These are phyloP conservation scores for Bovichtus diacanthus DNA, from an alignment of 2,797 vertebrate genomes.

Conservation along the genomic window DNA sequence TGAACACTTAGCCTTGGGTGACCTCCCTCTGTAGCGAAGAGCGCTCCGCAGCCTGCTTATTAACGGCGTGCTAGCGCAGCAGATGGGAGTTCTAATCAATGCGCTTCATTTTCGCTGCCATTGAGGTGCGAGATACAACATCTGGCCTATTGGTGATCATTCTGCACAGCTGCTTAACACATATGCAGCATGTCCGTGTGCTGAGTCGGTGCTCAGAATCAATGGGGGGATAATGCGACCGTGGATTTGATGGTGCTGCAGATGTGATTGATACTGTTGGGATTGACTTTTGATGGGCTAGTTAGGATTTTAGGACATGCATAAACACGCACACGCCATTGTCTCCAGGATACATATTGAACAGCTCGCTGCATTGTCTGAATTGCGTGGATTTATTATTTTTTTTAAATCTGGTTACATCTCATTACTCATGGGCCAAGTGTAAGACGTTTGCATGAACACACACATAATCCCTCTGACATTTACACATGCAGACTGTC, in stretches of 20 bases:
- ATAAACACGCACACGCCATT: not conserved
- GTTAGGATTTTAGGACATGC: slow-evolving; percentile 14
- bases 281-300: slow-evolving; percentile 25
- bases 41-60: slow-evolving; percentile 52
- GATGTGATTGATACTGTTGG: slow-evolving; percentile 35
- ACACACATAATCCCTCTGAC: slow-evolving; percentile 48
- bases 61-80: slow-evolving; percentile 53
- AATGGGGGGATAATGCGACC: slow-evolving; percentile 38
- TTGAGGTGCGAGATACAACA: slow-evolving; percentile 63
- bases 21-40: slow-evolving; percentile 64
- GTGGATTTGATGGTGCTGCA: slow-evolving; percentile 31
- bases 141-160: slow-evolving; percentile 67
- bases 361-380: not conserved
- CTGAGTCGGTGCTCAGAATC: slow-evolving; percentile 35
- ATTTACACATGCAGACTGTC: slow-evolving; percentile 45
- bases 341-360: not conserved
- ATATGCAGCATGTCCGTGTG: slow-evolving; percentile 54
- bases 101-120: slow-evolving; percentile 54
- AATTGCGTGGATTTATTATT: not conserved
- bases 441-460: slow-evolving; percentile 24
- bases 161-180: slow-evolving; percentile 64
- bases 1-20: slow-evolving; percentile 63
- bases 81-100: slow-evolving; percentile 76
- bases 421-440: slow-evolving; percentile 17
- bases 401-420: slow-evolving; percentile 2